phyloP scores from a whole-genome alignment of 2,113 vertebrate species.

The Scomber scombrus region DNA sequence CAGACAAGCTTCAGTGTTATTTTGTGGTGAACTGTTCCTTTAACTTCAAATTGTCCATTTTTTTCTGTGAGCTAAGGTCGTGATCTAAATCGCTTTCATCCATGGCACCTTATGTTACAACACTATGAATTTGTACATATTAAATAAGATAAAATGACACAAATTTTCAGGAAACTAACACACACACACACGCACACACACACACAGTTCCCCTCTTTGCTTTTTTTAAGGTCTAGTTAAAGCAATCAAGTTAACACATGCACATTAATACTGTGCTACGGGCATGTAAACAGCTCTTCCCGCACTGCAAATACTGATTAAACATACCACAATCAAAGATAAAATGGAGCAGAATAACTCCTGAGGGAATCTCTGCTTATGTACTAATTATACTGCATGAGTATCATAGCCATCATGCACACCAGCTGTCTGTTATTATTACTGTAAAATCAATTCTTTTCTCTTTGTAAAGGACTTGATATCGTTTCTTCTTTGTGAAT shows the following conservation, averaged over 20 bases:
- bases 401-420: constrained; percentile 7
- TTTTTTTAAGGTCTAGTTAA: constrained; percentile 9
- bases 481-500: background rate
- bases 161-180: background rate
- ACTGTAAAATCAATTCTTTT: constrained; percentile 2
- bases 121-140: background rate
- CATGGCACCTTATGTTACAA: background rate
- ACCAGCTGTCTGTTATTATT: constrained; percentile 25
- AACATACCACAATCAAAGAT: constrained; percentile 45
- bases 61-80: too few species aligned
- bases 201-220: background rate
- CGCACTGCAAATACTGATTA: constrained; percentile 55
- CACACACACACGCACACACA: too few species aligned
- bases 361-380: constrained; percentile 34
- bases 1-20: too few species aligned
- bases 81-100: too few species aligned
- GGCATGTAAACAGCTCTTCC: constrained; percentile 55
- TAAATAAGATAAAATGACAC: background rate
- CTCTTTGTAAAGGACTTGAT: background rate
- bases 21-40: too few species aligned
- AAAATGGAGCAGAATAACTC: constrained; percentile 48
- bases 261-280: constrained; percentile 48
- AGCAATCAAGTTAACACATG: constrained; percentile 31
- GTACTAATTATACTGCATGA: constrained; percentile 27
- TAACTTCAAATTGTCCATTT: too few species aligned